Base-by-base conservation (phyloP, 1,140 invertebrate genomes). In the Eumaeus atala region DNA sequence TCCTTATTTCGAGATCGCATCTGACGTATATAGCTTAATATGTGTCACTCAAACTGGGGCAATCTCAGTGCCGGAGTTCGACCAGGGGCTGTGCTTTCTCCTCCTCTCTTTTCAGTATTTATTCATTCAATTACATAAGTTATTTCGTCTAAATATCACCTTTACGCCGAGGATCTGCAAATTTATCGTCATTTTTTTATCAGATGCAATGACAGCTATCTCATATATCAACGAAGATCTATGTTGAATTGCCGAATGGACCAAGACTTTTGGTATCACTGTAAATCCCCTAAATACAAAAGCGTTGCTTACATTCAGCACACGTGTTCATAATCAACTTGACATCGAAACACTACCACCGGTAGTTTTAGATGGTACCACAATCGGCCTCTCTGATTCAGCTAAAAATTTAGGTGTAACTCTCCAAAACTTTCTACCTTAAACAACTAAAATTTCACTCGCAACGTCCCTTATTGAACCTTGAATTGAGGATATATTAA, bases 151-250 rank as follows among this genome's bases (percentile, higher is more conserved):
- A 47, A 47, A 14, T 47, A 6, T 47, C 37, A 38, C 9, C 37
- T 38, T 38, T 38, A 38, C 9, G 2, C 37, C 3, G 37, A 38
- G 3, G 37, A 47, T 47, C 16, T 47, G 2, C 44, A 47, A 47
- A 47, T 47, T 9, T 47, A 47, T 47, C 44, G 44, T 16, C 44
- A 47, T 18, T 47, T 47, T 18, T 3, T 47, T 47, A 47, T 3
- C 44, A 47, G 44, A 47, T 47, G n/a, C 44, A 9, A 18, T 18
- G 10, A 12, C 44, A 47, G n/a, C 44, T 47, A 47, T 47, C 44
- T 9, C 44, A 1, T 18, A 47, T 12, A 47, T 47, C 6, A 47
- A 47, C 16, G 44, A 47, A 47, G 44, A 47, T 47, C 10, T 47
- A 47, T 3, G 17, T 12, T 12, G 44, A 9, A 47, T 47, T 47